A percentile compares a stretch with the other conserved stretches of the same genome.
phyloP scores from a whole-genome alignment of 2,888 invertebrate species.

The Drosophila prolongata region DNA sequence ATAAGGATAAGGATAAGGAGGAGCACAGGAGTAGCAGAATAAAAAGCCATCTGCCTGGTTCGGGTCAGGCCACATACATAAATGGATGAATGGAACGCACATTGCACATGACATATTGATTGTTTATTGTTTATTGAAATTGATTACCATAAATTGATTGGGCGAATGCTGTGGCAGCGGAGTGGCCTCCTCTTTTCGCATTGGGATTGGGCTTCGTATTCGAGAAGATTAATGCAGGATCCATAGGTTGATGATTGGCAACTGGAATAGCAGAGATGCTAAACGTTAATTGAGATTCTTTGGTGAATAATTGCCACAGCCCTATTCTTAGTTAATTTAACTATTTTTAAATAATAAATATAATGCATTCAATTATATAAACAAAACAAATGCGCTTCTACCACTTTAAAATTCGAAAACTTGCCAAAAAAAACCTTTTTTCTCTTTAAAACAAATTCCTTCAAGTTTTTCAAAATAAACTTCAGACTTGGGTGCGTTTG shows the following conservation, averaged over 20 bases:
- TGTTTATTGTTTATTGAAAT: constrained; percentile 65
- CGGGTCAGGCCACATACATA: background rate
- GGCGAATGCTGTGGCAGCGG: constrained; percentile 26
- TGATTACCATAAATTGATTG: constrained; percentile 76
- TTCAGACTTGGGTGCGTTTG: constrained; percentile 1
- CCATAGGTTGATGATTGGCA: background rate
- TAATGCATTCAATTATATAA: too few species aligned
- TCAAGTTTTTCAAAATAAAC: constrained; percentile 13
- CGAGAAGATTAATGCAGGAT: constrained; percentile 1
- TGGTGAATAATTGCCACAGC: background rate
- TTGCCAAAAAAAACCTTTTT: background rate
- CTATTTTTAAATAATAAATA: too few species aligned
- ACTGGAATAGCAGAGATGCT: background rate
- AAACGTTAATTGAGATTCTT: background rate
- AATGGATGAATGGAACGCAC: constrained; percentile 29
- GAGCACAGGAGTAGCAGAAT: constrained; percentile 11
- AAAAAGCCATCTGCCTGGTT: constrained; percentile 29
- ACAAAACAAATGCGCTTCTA: background rate
- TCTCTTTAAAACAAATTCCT: constrained; percentile 5
- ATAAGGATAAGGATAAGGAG: background rate
- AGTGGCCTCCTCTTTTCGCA: constrained; percentile 5
- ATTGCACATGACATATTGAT: constrained; percentile 70
- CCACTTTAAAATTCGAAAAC: background rate
- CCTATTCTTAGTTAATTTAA: background rate
- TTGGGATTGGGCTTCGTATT: background rate